Evolutionary conservation across 2,113 vertebrate genomes (phyloP).

Genomic region (Salvator merianae): DNA sequence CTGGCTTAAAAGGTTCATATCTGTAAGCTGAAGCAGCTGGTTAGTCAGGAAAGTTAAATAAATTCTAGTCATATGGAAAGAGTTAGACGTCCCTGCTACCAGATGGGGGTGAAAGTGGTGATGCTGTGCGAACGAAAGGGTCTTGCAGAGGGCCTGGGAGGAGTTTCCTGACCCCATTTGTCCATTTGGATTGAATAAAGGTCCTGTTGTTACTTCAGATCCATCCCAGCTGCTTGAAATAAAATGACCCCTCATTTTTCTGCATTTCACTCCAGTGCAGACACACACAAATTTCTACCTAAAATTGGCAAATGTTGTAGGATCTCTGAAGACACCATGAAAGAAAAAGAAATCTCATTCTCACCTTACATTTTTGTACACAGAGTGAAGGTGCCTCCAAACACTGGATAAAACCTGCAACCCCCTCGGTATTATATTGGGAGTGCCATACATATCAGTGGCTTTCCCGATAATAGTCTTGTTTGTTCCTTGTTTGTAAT

Average conservation of each 20-base stretch:
- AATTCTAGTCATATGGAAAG: constrained; percentile 60
- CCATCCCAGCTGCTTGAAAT: constrained; percentile 33
- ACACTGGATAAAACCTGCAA: no score
- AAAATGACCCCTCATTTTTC: neutral
- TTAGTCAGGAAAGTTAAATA: constrained; percentile 58
- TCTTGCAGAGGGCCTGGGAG: neutral
- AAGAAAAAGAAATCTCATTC: neutral
- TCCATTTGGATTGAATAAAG: neutral
- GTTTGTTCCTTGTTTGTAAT: no score
- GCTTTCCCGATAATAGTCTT: no score
- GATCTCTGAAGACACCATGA: neutral
- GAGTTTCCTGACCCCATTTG: constrained; percentile 29
- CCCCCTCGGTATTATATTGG: no score
- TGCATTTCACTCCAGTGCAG: neutral
- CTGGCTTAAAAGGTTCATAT: constrained; percentile 33
- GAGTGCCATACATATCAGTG: no score
- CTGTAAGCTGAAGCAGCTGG: constrained; percentile 46
- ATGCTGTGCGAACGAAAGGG: constrained; percentile 37
- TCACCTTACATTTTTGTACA: neutral
- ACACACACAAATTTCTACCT: neutral
- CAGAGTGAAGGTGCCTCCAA: no score
- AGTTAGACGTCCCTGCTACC: constrained; percentile 34
- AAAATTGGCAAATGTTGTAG: neutral
- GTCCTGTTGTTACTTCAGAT: constrained; percentile 12
- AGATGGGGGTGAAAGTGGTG: constrained; percentile 22